Evolutionary conservation across 2,113 vertebrate genomes (phyloP), one percentile per base, ranked within the genome.

Genomic region (Pandion haliaetus): DNA sequence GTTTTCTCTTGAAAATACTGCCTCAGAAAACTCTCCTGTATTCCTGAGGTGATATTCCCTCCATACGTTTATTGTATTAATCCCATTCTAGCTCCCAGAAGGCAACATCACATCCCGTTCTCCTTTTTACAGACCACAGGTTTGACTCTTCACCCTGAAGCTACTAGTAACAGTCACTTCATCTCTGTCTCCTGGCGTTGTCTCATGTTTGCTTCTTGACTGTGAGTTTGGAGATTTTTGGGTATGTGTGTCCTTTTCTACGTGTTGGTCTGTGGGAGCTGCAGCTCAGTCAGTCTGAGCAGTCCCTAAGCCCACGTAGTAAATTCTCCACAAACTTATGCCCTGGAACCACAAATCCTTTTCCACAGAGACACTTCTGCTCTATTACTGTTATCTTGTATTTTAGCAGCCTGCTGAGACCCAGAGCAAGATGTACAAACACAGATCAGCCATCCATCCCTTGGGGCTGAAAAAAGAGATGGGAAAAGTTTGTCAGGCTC

Each of bases 271-370:
- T 89, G 45, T 58, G 58, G 80, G 76, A 94, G 92, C 62, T 86
- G 80, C 5, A 5, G 88, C 92, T 94, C 47, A 88, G 88, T 83
- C 92, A 77, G 85, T 87, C 96, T 96, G 93, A 95, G 88, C 88
- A 63, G 29, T 66, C 52, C 52, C 40, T 95, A 92, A 92, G 76
- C 85, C 55, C 34, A 31, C 5, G 3, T n/a, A 77, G 69, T 79
- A 93, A 91, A 87, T 95, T 94, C 92, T 76, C 20, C 23, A 49
- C 45, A 19, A 80, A 49, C 71, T 72, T 71, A 71, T 44, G 79
- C 12, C 14, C 14, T 17, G 3, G 9, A 28, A 86, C 28, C 32
- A 47, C 70, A 94, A 83, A 92, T 96, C 92, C 92, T 83, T 76
- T 74, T 54, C 50, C 86, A 49, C 50, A 59, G 54, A 63, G 54